Evolutionary conservation across 2,113 vertebrate species (phyloP), one percentile per base, ranked within the genome.

Genomic region (Colossoma macropomum): DNA sequence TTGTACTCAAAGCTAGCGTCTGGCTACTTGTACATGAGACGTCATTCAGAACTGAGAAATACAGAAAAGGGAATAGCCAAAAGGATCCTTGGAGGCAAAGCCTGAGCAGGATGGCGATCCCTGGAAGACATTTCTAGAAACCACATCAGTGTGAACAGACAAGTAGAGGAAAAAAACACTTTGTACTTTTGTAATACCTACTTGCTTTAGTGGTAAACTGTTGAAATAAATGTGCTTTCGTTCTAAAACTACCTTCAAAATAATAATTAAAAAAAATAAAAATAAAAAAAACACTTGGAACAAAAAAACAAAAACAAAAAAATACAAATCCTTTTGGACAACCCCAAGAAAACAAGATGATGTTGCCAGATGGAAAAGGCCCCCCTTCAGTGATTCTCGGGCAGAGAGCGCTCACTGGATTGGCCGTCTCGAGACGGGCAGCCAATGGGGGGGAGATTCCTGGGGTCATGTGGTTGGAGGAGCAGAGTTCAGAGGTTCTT

Each of bases 391-490:
- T 96, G 97, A 96, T 96, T 96, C 97, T 97, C 93, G 95, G 84
- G 96, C 95, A 96, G 95, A 96, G 95, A 97, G 95, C 96, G 96
- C 95, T 96, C 96, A 98, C 97, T 98, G 97, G 96, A 96, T 95
- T 98, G 97, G 96, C 96, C 97, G 97, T 96, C 94, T 91, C 96
- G 96, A 97, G 96, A 97, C 96, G 95, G 96, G 96, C 96, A 99
- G 97, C 97, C 97, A 98, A 96, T 97, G 97, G 95, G 95, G n/a
- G 95, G 95, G 95, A 97, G 97, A 97, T 97, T 98, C 97, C 97
- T 96, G 96, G 96, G 96, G 96, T 97, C 97, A 98, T 97, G 97
- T 97, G 97, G 97, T 98, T 97, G 97, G 95, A 97, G 98, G 97
- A 97, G 97, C 96, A 95, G 95, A 95, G 93, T 95, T 95, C 95